phyloP scores from a whole-genome alignment of 2,888 invertebrate genomes.

The Azorinus chamasolen region DNA sequence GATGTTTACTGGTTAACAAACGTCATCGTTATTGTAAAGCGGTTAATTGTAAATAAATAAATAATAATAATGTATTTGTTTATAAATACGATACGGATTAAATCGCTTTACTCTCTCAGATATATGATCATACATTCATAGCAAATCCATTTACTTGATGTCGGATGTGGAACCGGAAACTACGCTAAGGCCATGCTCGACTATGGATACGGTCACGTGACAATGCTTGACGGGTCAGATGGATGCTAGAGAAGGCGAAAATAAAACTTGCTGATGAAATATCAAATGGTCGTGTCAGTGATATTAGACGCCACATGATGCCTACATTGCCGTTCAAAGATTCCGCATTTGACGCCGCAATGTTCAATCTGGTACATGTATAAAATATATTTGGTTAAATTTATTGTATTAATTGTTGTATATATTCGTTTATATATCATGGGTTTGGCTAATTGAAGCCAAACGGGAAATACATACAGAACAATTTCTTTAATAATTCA shows the following conservation, averaged over 20 bases:
- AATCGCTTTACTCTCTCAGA: no score
- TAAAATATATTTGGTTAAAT: no score
- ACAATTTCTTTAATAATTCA: no score
- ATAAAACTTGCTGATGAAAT: constrained; percentile 36
- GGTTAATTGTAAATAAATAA: no score
- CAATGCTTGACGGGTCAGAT: constrained; percentile 39
- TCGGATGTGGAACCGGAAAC: constrained; percentile 48
- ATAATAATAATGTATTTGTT: no score
- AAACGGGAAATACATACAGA: no score
- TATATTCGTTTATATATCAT: no score
- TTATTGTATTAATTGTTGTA: no score
- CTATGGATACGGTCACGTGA: constrained; percentile 32
- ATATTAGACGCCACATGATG: constrained; percentile 25
- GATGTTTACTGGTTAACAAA: no score
- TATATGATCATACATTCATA: constrained; percentile 10
- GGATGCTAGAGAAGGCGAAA: constrained; percentile 53
- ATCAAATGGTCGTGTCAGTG: constrained; percentile 10
- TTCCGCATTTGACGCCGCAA: constrained; percentile 43
- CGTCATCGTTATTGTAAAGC: no score
- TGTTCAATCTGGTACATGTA: constrained; percentile 55
- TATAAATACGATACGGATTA: no score
- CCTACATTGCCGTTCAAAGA: constrained; percentile 42
- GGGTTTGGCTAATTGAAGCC: no score
- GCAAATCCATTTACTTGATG: constrained; percentile 50
- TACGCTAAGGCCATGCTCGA: constrained; percentile 33